Conservation (phyloP, 2,888 invertebrate genomes). For the Odontomyia ornata region DNA sequence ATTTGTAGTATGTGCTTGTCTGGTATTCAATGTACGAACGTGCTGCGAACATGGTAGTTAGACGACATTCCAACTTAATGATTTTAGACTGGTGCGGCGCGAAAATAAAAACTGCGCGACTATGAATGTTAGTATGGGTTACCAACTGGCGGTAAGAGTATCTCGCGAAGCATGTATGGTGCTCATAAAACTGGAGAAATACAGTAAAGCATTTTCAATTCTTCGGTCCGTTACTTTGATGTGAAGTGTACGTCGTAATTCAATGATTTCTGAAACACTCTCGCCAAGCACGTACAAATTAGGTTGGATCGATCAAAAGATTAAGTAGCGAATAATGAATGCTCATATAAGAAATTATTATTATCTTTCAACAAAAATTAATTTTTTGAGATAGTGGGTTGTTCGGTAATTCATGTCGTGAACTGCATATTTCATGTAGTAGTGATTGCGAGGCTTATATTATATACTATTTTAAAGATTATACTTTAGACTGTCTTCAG, state of each 20-base stretch:
- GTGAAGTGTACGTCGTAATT: neutral
- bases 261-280: neutral
- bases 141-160: no score
- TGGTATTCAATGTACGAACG: neutral
- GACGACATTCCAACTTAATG: constrained; percentile 28
- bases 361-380: no score
- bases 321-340: no score
- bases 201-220: constrained; percentile 6
- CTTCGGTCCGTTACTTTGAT: constrained; percentile 28
- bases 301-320: constrained; percentile 7
- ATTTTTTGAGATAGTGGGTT: no score
- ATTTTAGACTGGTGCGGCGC: neutral
- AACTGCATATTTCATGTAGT: no score
- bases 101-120: neutral
- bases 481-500: no score
- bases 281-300: neutral
- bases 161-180: neutral
- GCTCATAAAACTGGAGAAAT: neutral
- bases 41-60: neutral
- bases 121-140: no score
- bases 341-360: no score
- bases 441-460: no score
- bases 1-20: neutral
- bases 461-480: no score
- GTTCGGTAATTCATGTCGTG: no score